These are phyloP conservation scores for Marmota monax DNA, from an alignment of 2,113 vertebrate genomes.

Conservation along the genomic window DNA sequence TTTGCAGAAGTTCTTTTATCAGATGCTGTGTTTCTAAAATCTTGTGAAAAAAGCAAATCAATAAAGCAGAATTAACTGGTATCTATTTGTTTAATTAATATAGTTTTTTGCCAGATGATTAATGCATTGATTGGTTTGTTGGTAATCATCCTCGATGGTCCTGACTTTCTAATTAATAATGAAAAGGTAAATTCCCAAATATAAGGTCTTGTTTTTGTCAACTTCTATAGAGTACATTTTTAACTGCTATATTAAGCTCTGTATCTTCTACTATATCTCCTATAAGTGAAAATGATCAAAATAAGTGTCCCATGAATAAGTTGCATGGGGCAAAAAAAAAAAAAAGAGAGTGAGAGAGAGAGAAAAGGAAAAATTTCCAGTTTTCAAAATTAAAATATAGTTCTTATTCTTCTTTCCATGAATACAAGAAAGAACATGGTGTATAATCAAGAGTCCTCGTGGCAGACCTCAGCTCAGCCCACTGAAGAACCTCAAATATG, in stretches of 20 bases:
- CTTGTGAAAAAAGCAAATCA: slow-evolving; percentile 24
- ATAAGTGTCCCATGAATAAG: slow-evolving; percentile 13
- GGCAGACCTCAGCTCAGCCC: background rate
- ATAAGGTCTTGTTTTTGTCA: background rate
- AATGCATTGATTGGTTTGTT: background rate
- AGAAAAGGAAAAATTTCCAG: background rate
- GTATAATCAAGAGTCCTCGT: background rate
- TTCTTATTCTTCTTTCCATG: background rate
- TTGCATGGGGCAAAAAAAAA: background rate
- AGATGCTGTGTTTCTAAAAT: background rate
- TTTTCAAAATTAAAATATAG: background rate
- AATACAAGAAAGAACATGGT: background rate
- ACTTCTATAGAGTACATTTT: background rate
- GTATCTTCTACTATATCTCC: background rate
- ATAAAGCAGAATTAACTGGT: background rate
- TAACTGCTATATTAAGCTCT: background rate
- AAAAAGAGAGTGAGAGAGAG: too few relatives aligned
- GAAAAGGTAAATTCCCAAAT: background rate
- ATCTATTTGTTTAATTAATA: slow-evolving; percentile 30
- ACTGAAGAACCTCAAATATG: background rate
- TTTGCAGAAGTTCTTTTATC: background rate
- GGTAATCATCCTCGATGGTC: background rate
- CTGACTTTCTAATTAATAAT: slow-evolving; percentile 5
- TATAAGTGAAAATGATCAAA: background rate
- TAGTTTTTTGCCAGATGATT: background rate